Conservation (phyloP, 2,888 invertebrate genomes). For the Lissonota sp. region DNA sequence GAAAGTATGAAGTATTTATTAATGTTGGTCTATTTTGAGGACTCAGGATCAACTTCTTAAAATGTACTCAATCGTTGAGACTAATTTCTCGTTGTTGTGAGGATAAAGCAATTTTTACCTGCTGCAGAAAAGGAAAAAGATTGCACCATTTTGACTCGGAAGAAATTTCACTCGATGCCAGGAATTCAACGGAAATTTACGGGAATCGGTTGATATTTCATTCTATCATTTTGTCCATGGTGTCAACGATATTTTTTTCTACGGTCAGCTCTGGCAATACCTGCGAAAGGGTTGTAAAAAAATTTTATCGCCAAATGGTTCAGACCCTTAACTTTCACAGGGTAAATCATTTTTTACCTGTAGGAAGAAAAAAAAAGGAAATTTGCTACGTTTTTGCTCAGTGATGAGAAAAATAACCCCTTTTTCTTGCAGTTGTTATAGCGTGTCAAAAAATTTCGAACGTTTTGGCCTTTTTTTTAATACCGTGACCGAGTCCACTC, state of each 20-base stretch:
- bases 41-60: no score
- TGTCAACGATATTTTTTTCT: constrained; percentile 28
- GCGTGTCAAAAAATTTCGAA: constrained; percentile 15
- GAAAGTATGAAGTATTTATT: no score
- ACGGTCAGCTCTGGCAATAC: not conserved
- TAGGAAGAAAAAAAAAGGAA: constrained; percentile 25
- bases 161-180: no score
- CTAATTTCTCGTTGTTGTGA: no score
- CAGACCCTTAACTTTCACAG: constrained; percentile 45
- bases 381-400: constrained; percentile 1
- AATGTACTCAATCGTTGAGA: no score
- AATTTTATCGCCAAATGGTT: constrained; percentile 15
- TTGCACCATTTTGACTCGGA: not conserved
- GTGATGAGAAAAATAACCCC: constrained; percentile 14
- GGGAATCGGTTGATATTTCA: constrained; percentile 21
- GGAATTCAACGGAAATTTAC: constrained; percentile 48
- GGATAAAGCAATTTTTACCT: not conserved
- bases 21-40: no score
- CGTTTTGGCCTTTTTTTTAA: constrained; percentile 27
- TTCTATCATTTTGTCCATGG: constrained; percentile 16
- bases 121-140: constrained; percentile 1
- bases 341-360: constrained; percentile 48
- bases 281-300: constrained; percentile 36
- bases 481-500: not conserved
- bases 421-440: constrained; percentile 8